These are phyloP conservation scores for Sarcophilus harrisii DNA, from an alignment of 2,797 vertebrate species.

Conservation along the genomic window DNA sequence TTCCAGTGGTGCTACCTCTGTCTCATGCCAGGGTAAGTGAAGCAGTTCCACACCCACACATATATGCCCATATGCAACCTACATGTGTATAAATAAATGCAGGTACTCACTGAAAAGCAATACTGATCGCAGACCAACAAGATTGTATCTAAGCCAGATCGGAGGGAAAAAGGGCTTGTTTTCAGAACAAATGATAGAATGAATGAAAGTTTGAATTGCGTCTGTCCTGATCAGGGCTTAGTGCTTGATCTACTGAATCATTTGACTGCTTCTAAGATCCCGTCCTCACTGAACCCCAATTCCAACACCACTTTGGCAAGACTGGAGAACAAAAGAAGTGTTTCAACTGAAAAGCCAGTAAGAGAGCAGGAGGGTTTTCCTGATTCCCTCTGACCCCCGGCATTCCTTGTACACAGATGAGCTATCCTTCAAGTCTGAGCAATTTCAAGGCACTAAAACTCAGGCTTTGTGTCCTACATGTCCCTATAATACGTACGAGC, in stretches of 20 bases:
- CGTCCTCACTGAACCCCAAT: not conserved
- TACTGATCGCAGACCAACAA: not conserved
- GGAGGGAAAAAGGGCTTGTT: not conserved
- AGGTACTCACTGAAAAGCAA: not conserved
- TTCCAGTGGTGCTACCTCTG: not conserved
- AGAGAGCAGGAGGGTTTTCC: not conserved
- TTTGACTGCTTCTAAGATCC: not conserved
- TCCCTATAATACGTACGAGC: rapidly evolving
- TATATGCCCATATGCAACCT: not conserved
- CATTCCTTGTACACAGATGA: not conserved
- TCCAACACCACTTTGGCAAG: not conserved
- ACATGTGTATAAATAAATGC: not conserved
- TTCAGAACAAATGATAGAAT: not conserved
- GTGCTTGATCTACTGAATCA: not conserved
- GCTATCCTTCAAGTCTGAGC: too few species aligned
- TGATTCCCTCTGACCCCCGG: not conserved
- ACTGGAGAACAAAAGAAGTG: not conserved
- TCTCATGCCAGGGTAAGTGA: not conserved
- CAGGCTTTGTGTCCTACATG: not conserved
- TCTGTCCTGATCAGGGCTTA: not conserved
- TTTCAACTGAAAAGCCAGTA: not conserved
- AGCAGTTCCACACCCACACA: too few species aligned
- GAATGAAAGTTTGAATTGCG: not conserved
- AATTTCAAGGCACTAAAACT: not conserved
- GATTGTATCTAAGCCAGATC: not conserved